Conservation (phyloP, 2,888 invertebrate species). For the Dione juno region DNA sequence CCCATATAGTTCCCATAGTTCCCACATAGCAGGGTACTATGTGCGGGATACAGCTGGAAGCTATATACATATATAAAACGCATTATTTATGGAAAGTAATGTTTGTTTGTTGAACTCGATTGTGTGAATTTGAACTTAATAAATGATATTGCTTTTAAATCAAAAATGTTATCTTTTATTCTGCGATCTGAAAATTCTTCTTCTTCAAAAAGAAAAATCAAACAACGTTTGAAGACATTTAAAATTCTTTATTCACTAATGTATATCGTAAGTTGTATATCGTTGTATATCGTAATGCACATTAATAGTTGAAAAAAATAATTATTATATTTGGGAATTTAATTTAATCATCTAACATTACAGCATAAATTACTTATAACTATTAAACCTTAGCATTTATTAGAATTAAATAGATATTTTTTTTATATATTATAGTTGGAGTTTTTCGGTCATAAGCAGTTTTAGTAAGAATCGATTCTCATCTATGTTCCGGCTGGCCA, state of each 20-base stretch:
- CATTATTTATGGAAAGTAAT: neutral
- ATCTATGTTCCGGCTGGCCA: too few species aligned
- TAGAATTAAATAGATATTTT: too few species aligned
- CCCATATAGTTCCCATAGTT: too few species aligned
- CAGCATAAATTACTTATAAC: constrained; percentile 6
- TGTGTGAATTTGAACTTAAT: neutral
- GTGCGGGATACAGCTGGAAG: too few species aligned
- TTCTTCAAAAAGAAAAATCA: neutral
- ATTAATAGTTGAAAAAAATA: constrained; percentile 36
- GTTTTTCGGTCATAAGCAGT: too few species aligned
- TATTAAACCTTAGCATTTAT: constrained; percentile 14
- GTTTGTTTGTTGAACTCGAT: neutral
- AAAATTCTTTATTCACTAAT: constrained; percentile 54
- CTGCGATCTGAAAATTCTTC: neutral
- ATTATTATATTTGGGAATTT: constrained; percentile 11
- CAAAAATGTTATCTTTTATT: neutral
- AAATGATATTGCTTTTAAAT: neutral
- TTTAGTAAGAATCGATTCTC: too few species aligned
- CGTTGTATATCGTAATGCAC: constrained; percentile 68
- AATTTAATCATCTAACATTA: constrained; percentile 23
- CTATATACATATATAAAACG: too few species aligned
- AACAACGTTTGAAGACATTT: constrained; percentile 14
- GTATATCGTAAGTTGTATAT: constrained; percentile 63
- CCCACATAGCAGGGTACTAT: too few species aligned
- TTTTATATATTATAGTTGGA: too few species aligned